Evolutionary conservation across 1,140 invertebrate species (phyloP).

Genomic region (Drosophila insularis): DNA sequence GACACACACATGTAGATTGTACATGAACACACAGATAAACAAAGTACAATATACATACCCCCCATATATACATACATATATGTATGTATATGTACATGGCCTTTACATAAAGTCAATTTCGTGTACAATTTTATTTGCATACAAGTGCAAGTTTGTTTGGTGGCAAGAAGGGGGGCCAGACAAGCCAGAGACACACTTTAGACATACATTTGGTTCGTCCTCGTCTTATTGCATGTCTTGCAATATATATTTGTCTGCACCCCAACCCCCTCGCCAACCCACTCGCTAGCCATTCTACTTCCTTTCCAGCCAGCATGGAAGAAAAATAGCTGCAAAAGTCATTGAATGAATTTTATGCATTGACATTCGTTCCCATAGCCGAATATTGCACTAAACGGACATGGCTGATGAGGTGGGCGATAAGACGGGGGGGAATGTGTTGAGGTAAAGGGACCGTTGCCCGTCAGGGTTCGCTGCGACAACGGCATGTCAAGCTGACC

Average conservation of each 20-base stretch:
- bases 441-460: background rate
- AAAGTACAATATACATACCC: conserved; percentile 11
- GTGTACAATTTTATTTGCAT: conserved; percentile 79
- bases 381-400: conserved; percentile 20
- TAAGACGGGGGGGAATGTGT: background rate
- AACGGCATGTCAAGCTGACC: conserved; percentile 78
- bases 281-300: background rate
- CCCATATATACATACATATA: background rate
- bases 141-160: conserved; percentile 39
- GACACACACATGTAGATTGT: conserved; percentile 10
- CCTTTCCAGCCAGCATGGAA: conserved; percentile 22
- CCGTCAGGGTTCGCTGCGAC: conserved; percentile 70
- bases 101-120: conserved; percentile 70
- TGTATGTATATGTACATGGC: background rate
- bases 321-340: conserved; percentile 75
- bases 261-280: conserved; percentile 10
- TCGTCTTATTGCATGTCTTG: conserved; percentile 78
- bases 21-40: background rate
- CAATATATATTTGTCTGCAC: conserved; percentile 73
- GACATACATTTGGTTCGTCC: conserved; percentile 66
- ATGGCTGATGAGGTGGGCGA: conserved; percentile 50
- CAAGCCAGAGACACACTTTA: conserved; percentile 65
- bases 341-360: conserved; percentile 76
- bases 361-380: conserved; percentile 61
- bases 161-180: conserved; percentile 28